Evolutionary conservation across 2,888 invertebrate species (phyloP), one percentile per base, ranked within the genome.

Genomic region (Lutraria lutraria): DNA sequence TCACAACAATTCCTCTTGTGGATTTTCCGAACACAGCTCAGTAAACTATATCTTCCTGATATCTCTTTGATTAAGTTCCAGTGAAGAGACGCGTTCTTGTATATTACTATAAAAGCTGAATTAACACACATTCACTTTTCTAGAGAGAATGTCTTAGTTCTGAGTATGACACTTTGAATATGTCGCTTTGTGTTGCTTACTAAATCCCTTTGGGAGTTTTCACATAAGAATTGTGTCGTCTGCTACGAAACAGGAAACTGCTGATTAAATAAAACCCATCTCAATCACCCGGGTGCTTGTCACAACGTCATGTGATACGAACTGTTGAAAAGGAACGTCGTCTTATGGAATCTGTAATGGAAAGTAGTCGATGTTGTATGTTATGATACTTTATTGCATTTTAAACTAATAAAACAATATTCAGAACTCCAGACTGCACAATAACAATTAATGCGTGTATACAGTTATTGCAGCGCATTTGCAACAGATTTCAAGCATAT

Each of bases 201-300:
- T 54, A 31, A 34, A 31, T 85, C 60, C 85, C 80, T 80, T 43
- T 34, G 85, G 85, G 85, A 80, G 29, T 85, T 85, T 80, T 79
- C 56, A 79, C 79, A 80, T 85, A 80, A 80, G 85, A 85, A 85
- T 79, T 85, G 80, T 85, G 85, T 85, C 85, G 85, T 85, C 85
- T 85, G 85, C 63, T 31, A 13, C n/a, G 60, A 56, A 85, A 85
- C 85, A 85, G 85, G 85, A 85, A 85, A 80, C 80, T 85, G 21
- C 60, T 80, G 85, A 85, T 85, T 80, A 85, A 85, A 85, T 85
- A 85, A 85, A 85, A 85, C 60, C 80, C 56, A 79, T 85, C 85
- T 76, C 80, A 85, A 85, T 85, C 85, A 34, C 29, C 54, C 60
- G 76, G 76, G 43, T 80, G 60, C 85, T 80, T 85, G 85, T 80